These are phyloP conservation scores for Silurus glanis DNA, from an alignment of 2,113 vertebrate species.

Conservation along the genomic window DNA sequence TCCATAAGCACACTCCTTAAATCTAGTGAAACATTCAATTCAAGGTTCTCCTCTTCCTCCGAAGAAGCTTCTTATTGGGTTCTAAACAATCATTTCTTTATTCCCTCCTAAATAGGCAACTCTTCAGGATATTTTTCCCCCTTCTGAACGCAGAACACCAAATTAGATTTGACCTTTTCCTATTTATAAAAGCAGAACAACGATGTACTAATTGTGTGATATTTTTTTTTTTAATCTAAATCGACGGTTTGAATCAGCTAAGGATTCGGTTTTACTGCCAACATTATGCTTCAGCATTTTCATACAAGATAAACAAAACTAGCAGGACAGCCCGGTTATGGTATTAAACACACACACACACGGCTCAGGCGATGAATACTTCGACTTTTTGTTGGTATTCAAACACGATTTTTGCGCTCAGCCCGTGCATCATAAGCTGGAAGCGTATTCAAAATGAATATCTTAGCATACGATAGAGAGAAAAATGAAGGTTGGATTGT, in stretches of 20 bases:
- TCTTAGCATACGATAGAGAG: neutral
- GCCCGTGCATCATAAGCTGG: slow-evolving; percentile 14
- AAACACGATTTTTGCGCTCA: slow-evolving; percentile 1
- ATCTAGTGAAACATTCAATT: no score
- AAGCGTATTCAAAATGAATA: slow-evolving; percentile 26
- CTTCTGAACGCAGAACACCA: no score
- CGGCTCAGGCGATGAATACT: neutral
- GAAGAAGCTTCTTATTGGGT: neutral
- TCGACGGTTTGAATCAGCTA: neutral
- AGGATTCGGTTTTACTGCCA: neutral
- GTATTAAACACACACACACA: neutral
- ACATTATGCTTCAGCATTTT: neutral
- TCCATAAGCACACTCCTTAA: no score
- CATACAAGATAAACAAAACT: neutral
- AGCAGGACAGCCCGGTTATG: neutral
- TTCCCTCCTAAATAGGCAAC: neutral
- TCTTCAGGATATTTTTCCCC: neutral
- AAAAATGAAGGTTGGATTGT: slow-evolving; percentile 7
- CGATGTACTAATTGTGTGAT: no score
- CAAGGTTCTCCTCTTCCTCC: neutral
- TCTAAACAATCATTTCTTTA: neutral
- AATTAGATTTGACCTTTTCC: no score
- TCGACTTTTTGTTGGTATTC: slow-evolving; percentile 26
- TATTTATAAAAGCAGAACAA: neutral
- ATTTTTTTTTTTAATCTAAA: no score